A percentile compares a stretch with the other conserved stretches of the same genome.
phyloP scores from a whole-genome alignment of 2,113 vertebrate species.

The Coracopsis vasa region DNA sequence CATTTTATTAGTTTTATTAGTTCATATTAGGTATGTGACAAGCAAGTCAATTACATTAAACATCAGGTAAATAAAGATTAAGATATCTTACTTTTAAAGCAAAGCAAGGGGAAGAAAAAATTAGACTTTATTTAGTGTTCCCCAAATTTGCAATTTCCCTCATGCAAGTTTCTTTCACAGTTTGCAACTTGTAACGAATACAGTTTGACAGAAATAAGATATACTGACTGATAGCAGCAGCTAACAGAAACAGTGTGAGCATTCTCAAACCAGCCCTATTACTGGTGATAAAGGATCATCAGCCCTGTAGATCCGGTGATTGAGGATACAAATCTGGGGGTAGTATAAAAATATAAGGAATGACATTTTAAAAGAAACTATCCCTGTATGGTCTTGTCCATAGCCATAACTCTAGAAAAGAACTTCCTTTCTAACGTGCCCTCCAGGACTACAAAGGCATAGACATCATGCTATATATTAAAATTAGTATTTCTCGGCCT shows the following conservation, averaged over 20 bases:
- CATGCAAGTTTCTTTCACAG: background rate
- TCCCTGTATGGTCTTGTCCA: background rate
- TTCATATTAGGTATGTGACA: background rate
- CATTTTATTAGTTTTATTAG: background rate
- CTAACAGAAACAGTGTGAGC: background rate
- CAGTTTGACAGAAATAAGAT: background rate
- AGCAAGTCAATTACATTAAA: background rate
- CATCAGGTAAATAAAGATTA: background rate
- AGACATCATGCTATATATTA: background rate
- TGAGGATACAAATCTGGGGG: background rate
- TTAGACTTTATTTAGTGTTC: background rate
- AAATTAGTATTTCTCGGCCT: conserved; percentile 7
- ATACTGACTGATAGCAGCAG: background rate
- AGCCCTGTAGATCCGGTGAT: background rate
- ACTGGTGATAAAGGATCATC: background rate
- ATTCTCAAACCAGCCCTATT: background rate
- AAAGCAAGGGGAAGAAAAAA: background rate
- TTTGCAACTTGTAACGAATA: background rate
- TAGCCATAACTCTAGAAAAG: background rate
- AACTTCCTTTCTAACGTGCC: background rate
- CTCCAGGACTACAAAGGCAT: background rate
- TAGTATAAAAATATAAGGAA: background rate
- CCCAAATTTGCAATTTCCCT: background rate
- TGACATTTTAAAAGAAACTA: background rate
- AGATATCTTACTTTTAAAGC: background rate